Percentiles rank a stretch among this genome's conserved stretches.
phyloP scores from a whole-genome alignment of 1,140 invertebrate species.

The Diachasma alloeum region DNA sequence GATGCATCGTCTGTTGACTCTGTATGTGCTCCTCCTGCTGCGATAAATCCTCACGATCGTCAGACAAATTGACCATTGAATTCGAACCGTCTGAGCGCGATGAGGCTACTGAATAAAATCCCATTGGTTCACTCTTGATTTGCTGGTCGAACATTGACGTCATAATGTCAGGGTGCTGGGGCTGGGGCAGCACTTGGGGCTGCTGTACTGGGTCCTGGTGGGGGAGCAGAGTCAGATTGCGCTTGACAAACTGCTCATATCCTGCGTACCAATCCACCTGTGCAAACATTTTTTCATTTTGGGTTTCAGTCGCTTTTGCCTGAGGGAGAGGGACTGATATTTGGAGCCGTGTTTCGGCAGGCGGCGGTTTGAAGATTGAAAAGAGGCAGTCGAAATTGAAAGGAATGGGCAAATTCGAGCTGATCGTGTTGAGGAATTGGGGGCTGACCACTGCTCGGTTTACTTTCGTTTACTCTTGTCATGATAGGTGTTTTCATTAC shows the following conservation, averaged over 20 bases:
- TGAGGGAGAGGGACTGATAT: too few species aligned
- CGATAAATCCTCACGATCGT: slow-evolving; percentile 61
- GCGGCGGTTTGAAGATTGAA: too few species aligned
- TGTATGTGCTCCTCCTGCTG: slow-evolving; percentile 64
- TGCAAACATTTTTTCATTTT: slow-evolving; percentile 9
- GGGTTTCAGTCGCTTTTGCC: too few species aligned
- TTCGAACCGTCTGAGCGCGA: slow-evolving; percentile 62
- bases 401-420: too few species aligned
- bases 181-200: slow-evolving; percentile 24
- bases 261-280: slow-evolving; percentile 67
- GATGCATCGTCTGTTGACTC: slow-evolving; percentile 59
- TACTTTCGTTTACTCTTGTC: too few species aligned
- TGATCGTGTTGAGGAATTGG: too few species aligned
- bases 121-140: slow-evolving; percentile 74
- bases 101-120: slow-evolving; percentile 66
- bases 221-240: slow-evolving; percentile 67
- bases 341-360: too few species aligned
- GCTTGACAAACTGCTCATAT: slow-evolving; percentile 68
- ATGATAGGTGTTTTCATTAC: too few species aligned
- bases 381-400: too few species aligned
- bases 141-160: slow-evolving; percentile 74
- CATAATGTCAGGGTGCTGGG: slow-evolving; percentile 52
- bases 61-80: slow-evolving; percentile 60
- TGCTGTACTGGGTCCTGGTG: slow-evolving; percentile 51
- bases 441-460: too few species aligned